A percentile compares a stretch with the other conserved stretches of the same genome.
phyloP scores from a whole-genome alignment of 2,888 invertebrate species.

The Epinotia nisella region DNA sequence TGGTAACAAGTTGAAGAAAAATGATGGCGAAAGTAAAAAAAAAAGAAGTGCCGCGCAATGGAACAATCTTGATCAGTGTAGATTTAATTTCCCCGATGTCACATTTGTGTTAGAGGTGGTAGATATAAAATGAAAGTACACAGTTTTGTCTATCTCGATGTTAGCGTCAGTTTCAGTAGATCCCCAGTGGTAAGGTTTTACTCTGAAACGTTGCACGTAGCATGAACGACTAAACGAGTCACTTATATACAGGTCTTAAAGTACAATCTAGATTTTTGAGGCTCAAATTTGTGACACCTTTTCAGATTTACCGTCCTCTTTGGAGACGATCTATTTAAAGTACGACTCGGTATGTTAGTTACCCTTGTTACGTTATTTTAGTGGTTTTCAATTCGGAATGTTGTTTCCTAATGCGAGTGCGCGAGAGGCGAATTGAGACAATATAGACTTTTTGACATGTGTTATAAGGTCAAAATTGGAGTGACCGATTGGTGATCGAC shows the following conservation, averaged over 20 bases:
- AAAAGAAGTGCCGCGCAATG: slow-evolving; percentile 55
- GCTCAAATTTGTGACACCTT: slow-evolving; percentile 67
- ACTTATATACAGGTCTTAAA: slow-evolving; percentile 70
- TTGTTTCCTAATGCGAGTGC: slow-evolving; percentile 63
- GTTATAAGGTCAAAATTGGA: slow-evolving; percentile 49
- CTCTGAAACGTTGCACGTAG: slow-evolving; percentile 52
- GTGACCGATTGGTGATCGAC: slow-evolving; percentile 58
- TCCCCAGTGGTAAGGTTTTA: slow-evolving; percentile 57
- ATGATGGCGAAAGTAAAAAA: slow-evolving; percentile 22
- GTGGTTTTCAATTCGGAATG: slow-evolving; percentile 57
- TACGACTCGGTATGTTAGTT: slow-evolving; percentile 68
- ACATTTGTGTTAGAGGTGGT: slow-evolving; percentile 36
- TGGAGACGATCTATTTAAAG: slow-evolving; percentile 56
- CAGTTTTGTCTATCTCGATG: slow-evolving; percentile 68
- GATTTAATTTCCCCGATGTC: slow-evolving; percentile 35
- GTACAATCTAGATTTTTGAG: slow-evolving; percentile 76
- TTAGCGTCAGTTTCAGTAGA: slow-evolving; percentile 69
- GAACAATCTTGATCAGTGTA: slow-evolving; percentile 58
- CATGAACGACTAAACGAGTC: slow-evolving; percentile 51
- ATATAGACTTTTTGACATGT: slow-evolving; percentile 49
- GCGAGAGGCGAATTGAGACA: slow-evolving; percentile 50
- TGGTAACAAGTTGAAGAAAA: slow-evolving; percentile 10
- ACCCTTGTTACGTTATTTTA: slow-evolving; percentile 71
- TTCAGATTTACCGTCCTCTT: slow-evolving; percentile 57
- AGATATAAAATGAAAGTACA: slow-evolving; percentile 54